Evolutionary conservation across 2,797 vertebrate genomes (phyloP).

Genomic region (Otolemur crassicaudatus): DNA sequence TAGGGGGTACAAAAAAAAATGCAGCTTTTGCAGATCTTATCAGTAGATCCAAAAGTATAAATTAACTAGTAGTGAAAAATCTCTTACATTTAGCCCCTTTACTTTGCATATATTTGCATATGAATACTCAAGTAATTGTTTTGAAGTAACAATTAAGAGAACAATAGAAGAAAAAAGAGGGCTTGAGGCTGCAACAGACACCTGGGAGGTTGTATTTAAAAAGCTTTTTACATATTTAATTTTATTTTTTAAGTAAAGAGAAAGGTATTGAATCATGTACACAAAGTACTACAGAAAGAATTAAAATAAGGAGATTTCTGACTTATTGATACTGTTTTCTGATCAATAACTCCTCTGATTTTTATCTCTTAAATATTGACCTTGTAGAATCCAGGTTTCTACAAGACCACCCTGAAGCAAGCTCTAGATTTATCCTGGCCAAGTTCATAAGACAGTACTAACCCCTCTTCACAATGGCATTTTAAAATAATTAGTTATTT

Average conservation of each 20-base stretch:
- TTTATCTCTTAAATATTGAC: neutral
- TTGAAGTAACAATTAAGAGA: slow-evolving; percentile 92
- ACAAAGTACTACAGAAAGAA: slow-evolving; percentile 80
- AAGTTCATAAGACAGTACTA: neutral
- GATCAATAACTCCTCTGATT: neutral
- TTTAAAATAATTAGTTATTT: neutral
- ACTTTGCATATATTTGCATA: slow-evolving; percentile 90
- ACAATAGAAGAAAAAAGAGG: slow-evolving; percentile 90
- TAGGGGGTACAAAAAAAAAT: slow-evolving; percentile 79
- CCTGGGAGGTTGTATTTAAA: slow-evolving; percentile 90
- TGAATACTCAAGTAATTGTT: slow-evolving; percentile 92
- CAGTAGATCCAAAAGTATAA: slow-evolving; percentile 88
- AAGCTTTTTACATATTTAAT: slow-evolving; percentile 90
- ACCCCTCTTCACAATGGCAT: neutral
- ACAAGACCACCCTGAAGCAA: neutral
- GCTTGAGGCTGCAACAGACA: slow-evolving; percentile 89
- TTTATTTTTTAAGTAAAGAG: slow-evolving; percentile 85
- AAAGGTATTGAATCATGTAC: slow-evolving; percentile 86
- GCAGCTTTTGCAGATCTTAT: slow-evolving; percentile 86
- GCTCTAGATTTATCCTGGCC: neutral
- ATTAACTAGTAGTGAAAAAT: slow-evolving; percentile 87
- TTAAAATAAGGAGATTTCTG: slow-evolving; percentile 22
- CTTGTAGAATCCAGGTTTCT: neutral
- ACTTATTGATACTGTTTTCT: slow-evolving; percentile 15
- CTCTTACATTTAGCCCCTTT: slow-evolving; percentile 85